Conservation (phyloP, 2,797 vertebrate species). For the Vireo griseus region DNA sequence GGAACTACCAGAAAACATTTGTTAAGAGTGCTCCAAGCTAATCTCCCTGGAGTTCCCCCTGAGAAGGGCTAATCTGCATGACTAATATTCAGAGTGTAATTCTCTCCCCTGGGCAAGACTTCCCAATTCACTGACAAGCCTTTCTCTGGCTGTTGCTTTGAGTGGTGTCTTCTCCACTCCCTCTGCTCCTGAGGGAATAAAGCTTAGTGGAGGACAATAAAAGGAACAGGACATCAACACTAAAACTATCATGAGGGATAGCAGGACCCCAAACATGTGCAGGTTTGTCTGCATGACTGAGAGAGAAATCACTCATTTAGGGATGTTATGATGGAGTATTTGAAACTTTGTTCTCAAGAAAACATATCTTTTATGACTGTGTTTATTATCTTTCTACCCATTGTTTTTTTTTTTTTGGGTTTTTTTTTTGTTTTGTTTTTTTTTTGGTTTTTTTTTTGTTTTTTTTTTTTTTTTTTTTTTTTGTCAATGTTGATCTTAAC, state of each 20-base stretch:
- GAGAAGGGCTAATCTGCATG: conserved; percentile 19
- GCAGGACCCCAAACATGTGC: not conserved
- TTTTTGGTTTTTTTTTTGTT: not conserved
- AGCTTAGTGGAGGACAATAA: not conserved
- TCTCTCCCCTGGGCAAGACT: not conserved
- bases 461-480: not conserved
- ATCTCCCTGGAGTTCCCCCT: not conserved
- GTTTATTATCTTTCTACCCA: not conserved
- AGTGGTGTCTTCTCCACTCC: not conserved
- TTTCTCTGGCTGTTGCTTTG: not conserved
- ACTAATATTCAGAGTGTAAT: conserved; percentile 5
- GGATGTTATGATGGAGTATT: not conserved
- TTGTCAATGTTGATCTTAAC: not conserved
- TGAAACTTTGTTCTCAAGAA: not conserved
- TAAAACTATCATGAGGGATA: not conserved
- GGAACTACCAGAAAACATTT: not conserved
- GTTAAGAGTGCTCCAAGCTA: not conserved
- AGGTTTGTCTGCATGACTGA: not conserved
- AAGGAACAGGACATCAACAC: not conserved
- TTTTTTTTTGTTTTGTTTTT: not conserved
- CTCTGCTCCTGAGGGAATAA: not conserved
- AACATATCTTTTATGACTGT: not conserved
- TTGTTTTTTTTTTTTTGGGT: not conserved
- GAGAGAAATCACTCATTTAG: not conserved
- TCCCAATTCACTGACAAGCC: not conserved